Evolutionary conservation across 2,888 invertebrate genomes (phyloP).

Genomic region (Oegoconia quadripuncta): DNA sequence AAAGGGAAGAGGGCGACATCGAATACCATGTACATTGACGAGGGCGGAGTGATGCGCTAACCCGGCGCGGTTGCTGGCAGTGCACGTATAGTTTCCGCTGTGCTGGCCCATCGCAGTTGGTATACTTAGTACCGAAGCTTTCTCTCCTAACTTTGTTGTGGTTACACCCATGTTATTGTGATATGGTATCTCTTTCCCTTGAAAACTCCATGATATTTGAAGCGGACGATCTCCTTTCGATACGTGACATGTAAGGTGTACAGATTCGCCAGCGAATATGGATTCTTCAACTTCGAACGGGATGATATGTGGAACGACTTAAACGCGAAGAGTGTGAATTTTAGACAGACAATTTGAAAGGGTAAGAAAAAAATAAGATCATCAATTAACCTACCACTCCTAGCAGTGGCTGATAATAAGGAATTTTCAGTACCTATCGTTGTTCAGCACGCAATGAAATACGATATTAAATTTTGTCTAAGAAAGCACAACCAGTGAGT

Average conservation of each 20-base stretch:
- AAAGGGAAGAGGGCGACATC: constrained; percentile 30
- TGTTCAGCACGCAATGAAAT: too few relatives aligned
- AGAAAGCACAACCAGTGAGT: constrained; percentile 71
- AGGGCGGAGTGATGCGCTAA: constrained; percentile 75
- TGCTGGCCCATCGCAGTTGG: constrained; percentile 79
- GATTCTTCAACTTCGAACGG: constrained; percentile 84
- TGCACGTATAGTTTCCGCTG: constrained; percentile 82
- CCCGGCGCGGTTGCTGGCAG: constrained; percentile 80
- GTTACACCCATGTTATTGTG: constrained; percentile 74
- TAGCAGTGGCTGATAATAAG: constrained; percentile 44
- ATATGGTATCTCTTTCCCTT: constrained; percentile 80
- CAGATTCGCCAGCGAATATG: constrained; percentile 83
- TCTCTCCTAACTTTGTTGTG: constrained; percentile 74
- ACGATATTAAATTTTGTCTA: constrained; percentile 73
- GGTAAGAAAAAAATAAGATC: constrained; percentile 14
- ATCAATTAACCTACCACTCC: constrained; percentile 13
- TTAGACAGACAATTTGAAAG: constrained; percentile 18
- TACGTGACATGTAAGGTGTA: constrained; percentile 82
- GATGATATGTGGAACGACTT: constrained; percentile 81
- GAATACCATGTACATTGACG: constrained; percentile 80
- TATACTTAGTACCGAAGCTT: constrained; percentile 78
- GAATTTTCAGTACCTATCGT: constrained; percentile 74
- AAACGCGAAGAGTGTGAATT: constrained; percentile 32
- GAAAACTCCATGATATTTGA: constrained; percentile 84
- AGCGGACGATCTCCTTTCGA: constrained; percentile 86